These are phyloP conservation scores for Heliconius eleuchia DNA, from an alignment of 1,140 invertebrate species.

Conservation along the genomic window DNA sequence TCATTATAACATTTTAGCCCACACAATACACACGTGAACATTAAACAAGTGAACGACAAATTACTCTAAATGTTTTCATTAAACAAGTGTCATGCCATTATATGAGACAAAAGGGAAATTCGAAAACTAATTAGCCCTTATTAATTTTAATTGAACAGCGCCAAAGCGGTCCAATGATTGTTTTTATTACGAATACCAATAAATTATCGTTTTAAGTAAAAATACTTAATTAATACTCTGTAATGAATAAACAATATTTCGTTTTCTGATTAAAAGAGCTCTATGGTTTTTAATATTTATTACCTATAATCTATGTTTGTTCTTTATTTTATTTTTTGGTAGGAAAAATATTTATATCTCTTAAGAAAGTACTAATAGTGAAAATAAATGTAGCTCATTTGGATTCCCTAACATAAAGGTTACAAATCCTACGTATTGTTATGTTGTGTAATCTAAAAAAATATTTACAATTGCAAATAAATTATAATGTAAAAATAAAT, in stretches of 20 bases:
- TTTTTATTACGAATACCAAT: conserved; percentile 33
- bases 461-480: too few relatives aligned
- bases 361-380: too few relatives aligned
- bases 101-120: conserved; percentile 25
- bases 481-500: too few relatives aligned
- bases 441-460: too few relatives aligned
- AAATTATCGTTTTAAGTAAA: conserved; percentile 31
- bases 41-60: background rate
- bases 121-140: conserved; percentile 37
- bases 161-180: conserved; percentile 28
- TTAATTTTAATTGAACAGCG: conserved; percentile 36
- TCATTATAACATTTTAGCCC: background rate
- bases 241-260: conserved; percentile 13
- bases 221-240: conserved; percentile 26
- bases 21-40: background rate
- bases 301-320: background rate
- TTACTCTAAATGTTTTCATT: conserved; percentile 16
- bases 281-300: background rate
- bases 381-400: too few relatives aligned
- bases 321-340: too few relatives aligned
- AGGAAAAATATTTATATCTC: too few relatives aligned
- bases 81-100: conserved; percentile 11
- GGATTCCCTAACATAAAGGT: too few relatives aligned
- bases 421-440: too few relatives aligned
- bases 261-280: background rate